These are phyloP conservation scores for Drepanosiphum platanoidis DNA, from an alignment of 2,888 invertebrate species.

Conservation along the genomic window DNA sequence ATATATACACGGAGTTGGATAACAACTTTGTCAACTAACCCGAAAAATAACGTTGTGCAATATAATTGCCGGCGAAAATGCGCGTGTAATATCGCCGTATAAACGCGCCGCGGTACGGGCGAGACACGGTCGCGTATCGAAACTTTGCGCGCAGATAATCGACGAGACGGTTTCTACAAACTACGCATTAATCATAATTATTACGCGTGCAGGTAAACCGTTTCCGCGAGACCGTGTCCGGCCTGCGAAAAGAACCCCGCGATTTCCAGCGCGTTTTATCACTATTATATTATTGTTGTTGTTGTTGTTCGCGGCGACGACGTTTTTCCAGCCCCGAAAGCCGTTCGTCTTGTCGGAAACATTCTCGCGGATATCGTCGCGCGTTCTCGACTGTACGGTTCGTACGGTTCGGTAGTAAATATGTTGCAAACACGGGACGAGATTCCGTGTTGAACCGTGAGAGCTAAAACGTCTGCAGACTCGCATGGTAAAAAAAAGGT, in stretches of 20 bases:
- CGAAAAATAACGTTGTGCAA: slow-evolving; percentile 46
- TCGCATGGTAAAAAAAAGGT: too few relatives aligned
- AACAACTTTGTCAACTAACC: slow-evolving; percentile 44
- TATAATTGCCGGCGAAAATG: slow-evolving; percentile 24
- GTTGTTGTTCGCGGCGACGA: too few relatives aligned
- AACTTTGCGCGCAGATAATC: slow-evolving; percentile 32
- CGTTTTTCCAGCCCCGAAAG: too few relatives aligned
- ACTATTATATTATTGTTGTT: too few relatives aligned
- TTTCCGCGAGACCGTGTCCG: background rate
- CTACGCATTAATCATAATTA: background rate
- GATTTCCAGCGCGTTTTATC: too few relatives aligned
- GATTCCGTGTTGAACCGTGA: too few relatives aligned
- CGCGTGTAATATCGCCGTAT: background rate
- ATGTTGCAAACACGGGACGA: too few relatives aligned
- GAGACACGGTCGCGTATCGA: background rate
- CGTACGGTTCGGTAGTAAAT: too few relatives aligned
- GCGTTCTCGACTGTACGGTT: too few relatives aligned
- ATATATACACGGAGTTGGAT: slow-evolving; percentile 23
- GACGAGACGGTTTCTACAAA: background rate
- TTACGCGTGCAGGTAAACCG: background rate
- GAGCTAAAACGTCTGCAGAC: too few relatives aligned
- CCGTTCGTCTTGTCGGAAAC: too few relatives aligned
- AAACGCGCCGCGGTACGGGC: background rate
- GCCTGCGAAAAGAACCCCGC: background rate
- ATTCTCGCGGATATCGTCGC: too few relatives aligned